These are phyloP conservation scores for Cremastinae sp. DNA, from an alignment of 2,888 invertebrate genomes.

Conservation along the genomic window DNA sequence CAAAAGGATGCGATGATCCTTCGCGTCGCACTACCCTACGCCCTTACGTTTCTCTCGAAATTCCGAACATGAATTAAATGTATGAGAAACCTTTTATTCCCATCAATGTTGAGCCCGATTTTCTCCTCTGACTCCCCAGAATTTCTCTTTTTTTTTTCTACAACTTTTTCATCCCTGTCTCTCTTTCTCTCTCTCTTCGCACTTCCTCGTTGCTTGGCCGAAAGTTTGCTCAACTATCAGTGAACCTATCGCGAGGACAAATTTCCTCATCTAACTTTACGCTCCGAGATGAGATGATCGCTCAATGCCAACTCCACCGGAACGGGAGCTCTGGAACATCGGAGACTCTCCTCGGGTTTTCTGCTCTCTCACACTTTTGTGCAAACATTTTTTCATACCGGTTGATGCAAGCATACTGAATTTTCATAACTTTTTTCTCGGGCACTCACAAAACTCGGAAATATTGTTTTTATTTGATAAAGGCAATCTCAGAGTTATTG, in stretches of 20 bases:
- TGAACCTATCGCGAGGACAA: conserved; percentile 79
- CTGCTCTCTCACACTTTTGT: conserved; percentile 24
- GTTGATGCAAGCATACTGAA: too few species aligned
- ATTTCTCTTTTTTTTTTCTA: neutral
- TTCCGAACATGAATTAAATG: conserved; percentile 11
- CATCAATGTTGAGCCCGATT: conserved; percentile 45
- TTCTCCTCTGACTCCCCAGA: conserved; percentile 20
- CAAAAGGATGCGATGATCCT: conserved; percentile 13
- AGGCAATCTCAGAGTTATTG: too few species aligned
- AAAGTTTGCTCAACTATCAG: conserved; percentile 77
- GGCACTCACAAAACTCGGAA: too few species aligned
- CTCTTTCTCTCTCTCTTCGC: conserved; percentile 40
- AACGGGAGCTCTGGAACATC: conserved; percentile 30
- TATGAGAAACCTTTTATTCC: conserved; percentile 52
- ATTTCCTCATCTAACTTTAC: conserved; percentile 80
- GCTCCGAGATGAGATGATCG: conserved; percentile 79
- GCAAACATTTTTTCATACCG: neutral
- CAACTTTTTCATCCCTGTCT: conserved; percentile 13
- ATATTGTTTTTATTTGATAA: too few species aligned
- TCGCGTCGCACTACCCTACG: neutral
- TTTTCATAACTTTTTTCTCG: too few species aligned
- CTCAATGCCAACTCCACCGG: conserved; percentile 75
- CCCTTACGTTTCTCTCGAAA: neutral
- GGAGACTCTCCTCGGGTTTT: conserved; percentile 11
- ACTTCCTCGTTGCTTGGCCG: conserved; percentile 37